A percentile compares a stretch with the other conserved stretches of the same genome.
Conservation (phyloP, 2,888 invertebrate species). For the Meteorus colon region DNA sequence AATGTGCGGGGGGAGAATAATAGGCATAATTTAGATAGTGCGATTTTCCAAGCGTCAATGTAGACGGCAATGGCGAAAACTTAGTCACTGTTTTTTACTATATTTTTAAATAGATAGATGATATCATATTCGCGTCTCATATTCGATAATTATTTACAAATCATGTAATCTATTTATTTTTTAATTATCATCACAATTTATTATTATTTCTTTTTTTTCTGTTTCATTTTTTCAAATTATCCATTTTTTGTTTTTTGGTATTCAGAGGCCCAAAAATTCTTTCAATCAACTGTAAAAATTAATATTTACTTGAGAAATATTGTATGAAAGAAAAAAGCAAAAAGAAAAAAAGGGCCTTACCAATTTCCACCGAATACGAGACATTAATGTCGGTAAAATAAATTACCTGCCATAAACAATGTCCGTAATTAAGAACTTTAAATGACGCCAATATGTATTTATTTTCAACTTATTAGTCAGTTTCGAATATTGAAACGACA, state of each 20-base stretch:
- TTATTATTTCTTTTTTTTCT: slow-evolving; percentile 14
- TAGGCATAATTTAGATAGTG: slow-evolving; percentile 60
- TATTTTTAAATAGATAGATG: slow-evolving; percentile 57
- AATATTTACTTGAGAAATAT: background rate
- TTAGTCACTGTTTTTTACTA: slow-evolving; percentile 72
- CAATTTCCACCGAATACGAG: background rate
- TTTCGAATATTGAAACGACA: slow-evolving; percentile 4
- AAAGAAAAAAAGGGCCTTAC: background rate
- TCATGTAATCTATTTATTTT: slow-evolving; percentile 70
- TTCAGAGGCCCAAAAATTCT: background rate
- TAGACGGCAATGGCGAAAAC: slow-evolving; percentile 65
- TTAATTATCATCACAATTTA: slow-evolving; percentile 51
- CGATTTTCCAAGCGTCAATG: slow-evolving; percentile 65
- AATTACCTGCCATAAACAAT: background rate
- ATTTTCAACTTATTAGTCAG: slow-evolving; percentile 38
- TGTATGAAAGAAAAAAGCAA: background rate
- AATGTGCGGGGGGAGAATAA: slow-evolving; percentile 46
- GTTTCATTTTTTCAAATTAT: slow-evolving; percentile 6
- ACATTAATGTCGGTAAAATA: background rate
- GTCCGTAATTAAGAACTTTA: background rate
- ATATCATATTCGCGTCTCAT: slow-evolving; percentile 64
- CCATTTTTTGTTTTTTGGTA: background rate
- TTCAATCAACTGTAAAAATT: background rate
- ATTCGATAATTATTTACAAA: slow-evolving; percentile 50
- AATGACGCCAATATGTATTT: slow-evolving; percentile 12